phyloP scores from a whole-genome alignment of 2,797 vertebrate genomes.

The Perodicticus potto region DNA sequence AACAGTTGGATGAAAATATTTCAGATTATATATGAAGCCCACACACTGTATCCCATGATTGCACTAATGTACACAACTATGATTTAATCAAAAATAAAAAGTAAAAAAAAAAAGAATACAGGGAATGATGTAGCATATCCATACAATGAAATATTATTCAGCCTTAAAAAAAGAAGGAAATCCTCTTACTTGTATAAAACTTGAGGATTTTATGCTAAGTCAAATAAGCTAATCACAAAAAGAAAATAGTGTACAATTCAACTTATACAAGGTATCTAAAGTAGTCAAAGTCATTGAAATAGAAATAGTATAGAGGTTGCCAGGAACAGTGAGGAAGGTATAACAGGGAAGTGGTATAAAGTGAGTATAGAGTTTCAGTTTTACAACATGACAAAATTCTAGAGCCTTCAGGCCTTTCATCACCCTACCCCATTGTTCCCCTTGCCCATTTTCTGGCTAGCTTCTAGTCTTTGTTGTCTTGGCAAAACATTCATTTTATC shows the following conservation, averaged over 20 bases:
- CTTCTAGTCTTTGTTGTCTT: not conserved
- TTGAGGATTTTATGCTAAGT: not conserved
- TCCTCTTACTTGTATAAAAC: not conserved
- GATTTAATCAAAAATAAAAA: too few relatives aligned
- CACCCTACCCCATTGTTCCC: too few relatives aligned
- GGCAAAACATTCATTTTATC: not conserved
- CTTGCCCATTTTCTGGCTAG: not conserved
- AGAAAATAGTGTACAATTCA: not conserved
- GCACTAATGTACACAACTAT: too few relatives aligned
- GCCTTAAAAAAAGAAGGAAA: not conserved
- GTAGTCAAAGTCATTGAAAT: not conserved
- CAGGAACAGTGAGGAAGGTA: not conserved
- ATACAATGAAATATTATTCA: not conserved
- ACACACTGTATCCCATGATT: too few relatives aligned
- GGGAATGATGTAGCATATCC: not conserved
- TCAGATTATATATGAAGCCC: too few relatives aligned
- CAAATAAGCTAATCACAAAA: not conserved
- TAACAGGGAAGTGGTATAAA: not conserved
- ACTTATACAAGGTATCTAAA: not conserved
- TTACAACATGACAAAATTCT: constrained; percentile 7
- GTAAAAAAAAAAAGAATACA: too few relatives aligned
- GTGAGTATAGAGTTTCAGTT: not conserved
- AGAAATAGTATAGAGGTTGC: not conserved
- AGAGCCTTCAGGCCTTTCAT: not conserved
- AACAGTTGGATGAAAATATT: too few relatives aligned